These are phyloP conservation scores for Brotula barbata DNA, from an alignment of 2,797 vertebrate species.

Conservation along the genomic window DNA sequence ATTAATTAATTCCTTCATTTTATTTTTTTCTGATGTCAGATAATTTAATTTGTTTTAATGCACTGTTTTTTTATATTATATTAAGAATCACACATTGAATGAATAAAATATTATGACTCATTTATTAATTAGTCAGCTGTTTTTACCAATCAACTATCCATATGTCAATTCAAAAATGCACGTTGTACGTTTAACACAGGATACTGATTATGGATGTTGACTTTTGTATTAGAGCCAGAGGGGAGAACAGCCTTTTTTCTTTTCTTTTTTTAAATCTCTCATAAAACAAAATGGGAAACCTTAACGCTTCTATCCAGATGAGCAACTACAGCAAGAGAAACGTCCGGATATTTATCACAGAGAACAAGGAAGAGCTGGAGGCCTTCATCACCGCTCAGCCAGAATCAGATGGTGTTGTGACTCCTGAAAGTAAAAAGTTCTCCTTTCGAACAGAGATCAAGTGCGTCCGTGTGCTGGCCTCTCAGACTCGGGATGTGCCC, in stretches of 20 bases:
- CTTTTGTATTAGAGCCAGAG: conserved; percentile 16
- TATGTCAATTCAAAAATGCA: not conserved
- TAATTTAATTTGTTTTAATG: too few relatives aligned
- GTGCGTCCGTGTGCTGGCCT: conserved; percentile 55
- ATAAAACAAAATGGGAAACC: conserved; percentile 62
- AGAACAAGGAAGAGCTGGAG: conserved; percentile 50
- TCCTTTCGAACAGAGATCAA: conserved; percentile 48
- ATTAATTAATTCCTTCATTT: too few relatives aligned
- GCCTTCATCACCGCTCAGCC: conserved; percentile 43
- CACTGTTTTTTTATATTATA: too few relatives aligned
- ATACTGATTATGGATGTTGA: not conserved
- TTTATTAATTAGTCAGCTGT: too few relatives aligned
- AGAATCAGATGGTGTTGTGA: fast-evolving
- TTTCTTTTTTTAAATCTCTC: too few relatives aligned
- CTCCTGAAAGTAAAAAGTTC: conserved; percentile 41
- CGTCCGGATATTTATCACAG: conserved; percentile 54
- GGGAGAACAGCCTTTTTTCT: not conserved
- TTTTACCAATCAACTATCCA: too few relatives aligned
- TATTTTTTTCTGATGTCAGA: too few relatives aligned
- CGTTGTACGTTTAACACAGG: not conserved
- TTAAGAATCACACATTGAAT: too few relatives aligned
- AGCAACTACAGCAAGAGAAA: conserved; percentile 69
- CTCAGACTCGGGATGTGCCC: conserved; percentile 49
- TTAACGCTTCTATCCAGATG: conserved; percentile 37
- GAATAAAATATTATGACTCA: too few relatives aligned